Evolutionary conservation across 2,797 vertebrate species (phyloP).

Genomic region (Sus cebifrons): DNA sequence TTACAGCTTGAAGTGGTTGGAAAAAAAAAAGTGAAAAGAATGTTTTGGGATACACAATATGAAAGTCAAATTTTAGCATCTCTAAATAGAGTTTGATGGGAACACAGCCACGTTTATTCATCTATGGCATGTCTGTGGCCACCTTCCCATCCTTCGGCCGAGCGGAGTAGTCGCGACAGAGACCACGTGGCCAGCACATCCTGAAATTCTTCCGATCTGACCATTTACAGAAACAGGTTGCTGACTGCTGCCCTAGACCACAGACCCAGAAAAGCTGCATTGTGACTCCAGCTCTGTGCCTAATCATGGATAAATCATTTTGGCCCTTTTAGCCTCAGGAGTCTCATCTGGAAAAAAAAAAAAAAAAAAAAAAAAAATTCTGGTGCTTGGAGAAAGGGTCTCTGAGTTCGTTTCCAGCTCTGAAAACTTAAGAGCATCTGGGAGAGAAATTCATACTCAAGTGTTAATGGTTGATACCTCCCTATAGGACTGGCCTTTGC

Average conservation of each 20-base stretch:
- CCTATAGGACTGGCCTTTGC: neutral
- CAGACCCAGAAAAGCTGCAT: neutral
- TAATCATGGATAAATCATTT: neutral
- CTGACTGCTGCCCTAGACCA: neutral
- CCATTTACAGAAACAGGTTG: neutral
- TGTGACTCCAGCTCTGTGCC: neutral
- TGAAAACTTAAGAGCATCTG: neutral
- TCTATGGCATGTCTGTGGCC: fast-evolving
- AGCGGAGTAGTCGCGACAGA: fast-evolving
- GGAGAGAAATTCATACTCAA: neutral
- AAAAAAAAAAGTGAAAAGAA: neutral
- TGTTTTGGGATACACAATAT: neutral
- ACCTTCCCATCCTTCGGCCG: neutral
- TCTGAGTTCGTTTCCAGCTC: neutral
- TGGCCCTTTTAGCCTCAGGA: neutral
- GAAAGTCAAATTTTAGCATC: neutral
- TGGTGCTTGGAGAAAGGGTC: neutral
- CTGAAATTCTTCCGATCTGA: neutral
- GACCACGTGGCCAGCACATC: neutral
- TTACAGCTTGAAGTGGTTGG: neutral
- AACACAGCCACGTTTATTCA: neutral
- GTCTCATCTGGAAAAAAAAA: neutral
- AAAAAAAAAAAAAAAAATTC: neutral
- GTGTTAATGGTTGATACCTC: neutral
- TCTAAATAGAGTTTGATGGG: neutral